phyloP scores from a whole-genome alignment of 2,797 vertebrate species.

The Lepilemur septentrionalis region DNA sequence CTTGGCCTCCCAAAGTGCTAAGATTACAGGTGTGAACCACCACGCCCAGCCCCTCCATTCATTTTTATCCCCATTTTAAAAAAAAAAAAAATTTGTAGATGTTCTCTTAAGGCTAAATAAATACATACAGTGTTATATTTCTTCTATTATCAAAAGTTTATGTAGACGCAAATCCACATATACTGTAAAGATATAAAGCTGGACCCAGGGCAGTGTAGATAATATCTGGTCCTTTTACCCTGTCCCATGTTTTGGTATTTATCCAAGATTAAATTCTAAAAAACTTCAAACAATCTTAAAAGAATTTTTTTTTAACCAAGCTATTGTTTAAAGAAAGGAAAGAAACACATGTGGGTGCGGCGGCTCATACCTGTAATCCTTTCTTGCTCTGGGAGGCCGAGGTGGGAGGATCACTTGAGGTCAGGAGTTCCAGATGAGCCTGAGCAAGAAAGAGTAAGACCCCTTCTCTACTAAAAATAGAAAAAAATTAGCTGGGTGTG shows the following conservation, averaged over 20 bases:
- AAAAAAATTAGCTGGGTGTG: no score
- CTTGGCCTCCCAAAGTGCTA: no score
- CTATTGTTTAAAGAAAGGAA: slow-evolving; percentile 41
- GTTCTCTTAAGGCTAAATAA: slow-evolving; percentile 33
- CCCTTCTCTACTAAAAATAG: no score
- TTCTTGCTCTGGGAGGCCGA: neutral
- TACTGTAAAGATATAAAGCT: neutral
- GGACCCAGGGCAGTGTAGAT: neutral
- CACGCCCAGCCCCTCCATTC: neutral
- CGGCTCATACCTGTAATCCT: neutral
- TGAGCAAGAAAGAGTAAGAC: no score
- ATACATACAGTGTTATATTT: neutral
- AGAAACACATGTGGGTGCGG: neutral
- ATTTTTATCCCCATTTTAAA: neutral
- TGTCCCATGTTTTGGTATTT: neutral
- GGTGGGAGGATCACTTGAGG: neutral
- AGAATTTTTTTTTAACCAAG: neutral
- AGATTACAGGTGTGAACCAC: no score
- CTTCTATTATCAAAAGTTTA: neutral
- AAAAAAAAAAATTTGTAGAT: neutral
- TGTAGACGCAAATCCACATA: neutral
- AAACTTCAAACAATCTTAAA: neutral
- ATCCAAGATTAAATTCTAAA: slow-evolving; percentile 43
- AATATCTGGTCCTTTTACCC: neutral
- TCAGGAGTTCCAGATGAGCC: no score